phyloP scores from a whole-genome alignment of 2,888 invertebrate species.

The Ectemnius cavifrons region DNA sequence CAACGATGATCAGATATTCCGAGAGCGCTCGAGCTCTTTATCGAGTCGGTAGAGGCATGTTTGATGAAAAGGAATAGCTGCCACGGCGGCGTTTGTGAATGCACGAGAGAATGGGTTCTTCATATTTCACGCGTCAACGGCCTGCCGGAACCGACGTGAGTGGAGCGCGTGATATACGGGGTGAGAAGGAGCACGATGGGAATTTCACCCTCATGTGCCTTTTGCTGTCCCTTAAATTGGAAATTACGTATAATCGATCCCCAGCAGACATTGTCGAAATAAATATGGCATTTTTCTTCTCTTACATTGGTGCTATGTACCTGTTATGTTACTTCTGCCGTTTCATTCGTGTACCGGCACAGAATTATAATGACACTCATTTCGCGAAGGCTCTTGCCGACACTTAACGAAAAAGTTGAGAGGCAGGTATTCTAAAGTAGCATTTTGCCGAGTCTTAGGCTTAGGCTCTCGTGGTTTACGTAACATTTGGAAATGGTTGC shows the following conservation, averaged over 20 bases:
- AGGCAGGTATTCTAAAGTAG: slow-evolving; percentile 18
- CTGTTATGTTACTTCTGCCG: too few species aligned
- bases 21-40: slow-evolving; percentile 9
- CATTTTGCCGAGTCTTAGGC: slow-evolving; percentile 32
- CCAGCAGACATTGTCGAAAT: too few species aligned
- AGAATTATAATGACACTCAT: background rate
- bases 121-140: slow-evolving; percentile 43
- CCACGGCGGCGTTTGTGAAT: slow-evolving; percentile 19
- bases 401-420: slow-evolving; percentile 24
- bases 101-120: slow-evolving; percentile 40
- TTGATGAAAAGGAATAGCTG: slow-evolving; percentile 30
- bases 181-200: background rate
- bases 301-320: background rate
- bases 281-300: background rate
- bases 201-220: too few species aligned
- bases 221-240: too few species aligned
- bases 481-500: slow-evolving; percentile 48
- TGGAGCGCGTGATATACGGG: slow-evolving; percentile 13
- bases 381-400: slow-evolving; percentile 28
- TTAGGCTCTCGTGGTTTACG: slow-evolving; percentile 38
- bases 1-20: slow-evolving; percentile 23
- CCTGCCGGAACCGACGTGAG: slow-evolving; percentile 33
- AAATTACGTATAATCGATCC: too few species aligned
- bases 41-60: slow-evolving; percentile 8
- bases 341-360: background rate